Base-by-base conservation (phyloP, 2,113 vertebrate genomes). In the Eulemur rufifrons region DNA sequence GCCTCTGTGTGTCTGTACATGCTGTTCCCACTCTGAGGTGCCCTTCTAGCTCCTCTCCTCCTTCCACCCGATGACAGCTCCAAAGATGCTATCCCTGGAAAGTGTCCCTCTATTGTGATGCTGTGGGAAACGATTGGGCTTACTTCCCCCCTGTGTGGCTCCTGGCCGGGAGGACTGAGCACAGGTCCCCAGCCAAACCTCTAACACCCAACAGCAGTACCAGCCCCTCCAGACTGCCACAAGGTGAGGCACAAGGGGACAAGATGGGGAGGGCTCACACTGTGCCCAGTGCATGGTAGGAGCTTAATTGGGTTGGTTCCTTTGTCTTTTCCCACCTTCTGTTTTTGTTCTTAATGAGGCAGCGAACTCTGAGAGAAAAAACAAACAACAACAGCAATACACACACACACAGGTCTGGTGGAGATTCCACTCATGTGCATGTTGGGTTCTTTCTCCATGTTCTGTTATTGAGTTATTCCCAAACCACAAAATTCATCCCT, bases 131-230 rank as follows among this genome's bases (percentile, higher is more conserved):
- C 8, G 25, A 68, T 27, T 13, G 21, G 71, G 27, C 42, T 20
- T 2, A 13, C 27, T 25, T 34, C 6, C 18, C 61, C 12, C 8
- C 45, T 90, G 23, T 18, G 27, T 18, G 11, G 29, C 8, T 68
- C 0, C 74, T 34, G 74, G n/a, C 61, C 25, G 18, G 17, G 59
- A 34, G 34, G 20, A 45, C 82, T 18, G 11, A 20, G 68, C 56
- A 29, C 4, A 21, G 27, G 25, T 20, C 27, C 66, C 8, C 45
- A 11, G 15, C 27, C 18, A 5, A 45, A 2, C 20, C 56, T 61
- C 42, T 14, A 4, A 64, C 0, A 0, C 11, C 21, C 42, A 64
- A 11, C 25, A 56, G 21, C 8, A 52, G 45, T 42, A 17, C 20
- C 29, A 1, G n/a, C 73, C 34, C 56, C 69, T 45, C 69, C 11